Evolutionary conservation across 2,797 vertebrate species (phyloP).

Genomic region (Tarsius wallacei): DNA sequence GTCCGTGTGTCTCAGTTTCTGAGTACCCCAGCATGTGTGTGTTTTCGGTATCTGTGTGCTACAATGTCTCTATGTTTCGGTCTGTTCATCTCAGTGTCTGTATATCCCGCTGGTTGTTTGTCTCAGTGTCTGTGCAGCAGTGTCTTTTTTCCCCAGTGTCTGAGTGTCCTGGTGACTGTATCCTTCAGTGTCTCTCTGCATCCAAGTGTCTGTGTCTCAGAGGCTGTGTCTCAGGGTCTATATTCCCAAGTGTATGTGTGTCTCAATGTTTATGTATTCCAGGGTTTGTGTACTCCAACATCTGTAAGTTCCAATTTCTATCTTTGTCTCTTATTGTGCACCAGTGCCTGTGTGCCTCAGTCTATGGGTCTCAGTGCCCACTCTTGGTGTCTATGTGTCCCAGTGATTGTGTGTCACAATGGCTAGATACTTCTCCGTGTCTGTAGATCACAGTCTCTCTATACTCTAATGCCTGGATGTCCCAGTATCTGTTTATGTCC

Average conservation of each 20-base stretch:
- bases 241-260: background rate
- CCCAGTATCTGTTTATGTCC: background rate
- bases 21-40: background rate
- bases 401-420: background rate
- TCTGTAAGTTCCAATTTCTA: background rate
- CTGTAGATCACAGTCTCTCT: constrained; percentile 13
- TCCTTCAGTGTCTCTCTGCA: background rate
- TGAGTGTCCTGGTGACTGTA: background rate
- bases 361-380: background rate
- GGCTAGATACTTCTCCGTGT: background rate
- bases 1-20: constrained; percentile 15
- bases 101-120: background rate
- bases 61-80: background rate
- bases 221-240: background rate
- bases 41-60: background rate
- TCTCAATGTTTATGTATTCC: background rate
- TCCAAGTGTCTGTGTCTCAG: background rate
- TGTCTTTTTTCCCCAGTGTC: background rate
- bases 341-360: background rate
- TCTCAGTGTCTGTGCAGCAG: background rate
- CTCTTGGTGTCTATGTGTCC: background rate
- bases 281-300: background rate
- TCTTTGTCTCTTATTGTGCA: background rate
- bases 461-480: background rate
- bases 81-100: constrained; percentile 3